Evolutionary conservation across 2,113 vertebrate species (phyloP).

Genomic region (Anoura caudifer): DNA sequence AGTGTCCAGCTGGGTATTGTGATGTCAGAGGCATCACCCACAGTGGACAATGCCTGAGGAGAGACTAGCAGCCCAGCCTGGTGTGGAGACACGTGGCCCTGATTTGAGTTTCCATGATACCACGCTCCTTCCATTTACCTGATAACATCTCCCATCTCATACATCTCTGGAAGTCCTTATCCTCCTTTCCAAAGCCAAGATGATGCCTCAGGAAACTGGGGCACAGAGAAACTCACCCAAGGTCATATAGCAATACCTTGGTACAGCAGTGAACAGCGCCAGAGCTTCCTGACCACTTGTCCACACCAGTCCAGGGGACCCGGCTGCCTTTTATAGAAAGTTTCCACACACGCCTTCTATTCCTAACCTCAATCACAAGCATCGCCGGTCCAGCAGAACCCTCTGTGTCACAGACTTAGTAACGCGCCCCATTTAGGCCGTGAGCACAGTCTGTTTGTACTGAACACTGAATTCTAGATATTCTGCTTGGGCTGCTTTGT

Average conservation of each 20-base stretch:
- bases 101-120: background rate
- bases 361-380: constrained; percentile 8
- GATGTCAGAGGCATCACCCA: constrained; percentile 64
- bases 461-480: constrained; percentile 34
- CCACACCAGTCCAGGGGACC: background rate
- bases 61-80: background rate
- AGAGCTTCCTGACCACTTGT: constrained; percentile 11
- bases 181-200: background rate
- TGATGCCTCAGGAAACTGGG: background rate
- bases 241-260: background rate
- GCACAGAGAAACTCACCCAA: background rate
- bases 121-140: background rate
- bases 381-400: background rate
- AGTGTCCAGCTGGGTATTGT: constrained; percentile 52
- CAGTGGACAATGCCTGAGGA: background rate
- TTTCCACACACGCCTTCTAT: constrained; percentile 71
- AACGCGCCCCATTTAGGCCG: constrained; percentile 56
- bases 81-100: background rate
- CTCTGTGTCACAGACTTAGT: constrained; percentile 58
- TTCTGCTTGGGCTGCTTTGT: background rate
- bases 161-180: background rate
- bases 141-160: background rate
- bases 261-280: background rate
- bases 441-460: constrained; percentile 28
- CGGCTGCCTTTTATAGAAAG: constrained; percentile 59